Percentiles rank a stretch among this genome's conserved stretches.
Conservation (phyloP, 1,140 invertebrate species). For the Pogonomyrmex californicus region DNA sequence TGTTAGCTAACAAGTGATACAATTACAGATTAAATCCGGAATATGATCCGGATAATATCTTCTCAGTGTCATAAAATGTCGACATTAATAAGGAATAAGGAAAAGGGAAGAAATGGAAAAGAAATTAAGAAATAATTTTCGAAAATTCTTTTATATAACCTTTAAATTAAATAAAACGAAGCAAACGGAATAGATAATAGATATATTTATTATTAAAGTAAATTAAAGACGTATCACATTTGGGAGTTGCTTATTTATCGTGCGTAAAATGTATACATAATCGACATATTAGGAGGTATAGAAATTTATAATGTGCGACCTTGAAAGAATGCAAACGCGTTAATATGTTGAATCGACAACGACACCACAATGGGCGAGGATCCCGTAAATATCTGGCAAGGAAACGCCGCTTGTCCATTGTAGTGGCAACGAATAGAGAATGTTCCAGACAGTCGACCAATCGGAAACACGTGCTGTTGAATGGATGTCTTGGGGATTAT, state of each 20-base stretch:
- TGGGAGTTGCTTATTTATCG: neutral
- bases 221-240: neutral
- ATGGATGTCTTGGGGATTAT: constrained; percentile 74
- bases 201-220: neutral
- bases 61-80: neutral
- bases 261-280: neutral
- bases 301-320: neutral
- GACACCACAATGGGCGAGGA: constrained; percentile 78
- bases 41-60: neutral
- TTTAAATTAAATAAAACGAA: too few relatives aligned
- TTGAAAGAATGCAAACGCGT: neutral
- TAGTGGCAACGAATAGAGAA: constrained; percentile 41
- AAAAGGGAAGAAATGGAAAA: neutral
- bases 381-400: constrained; percentile 61
- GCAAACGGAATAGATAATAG: too few relatives aligned
- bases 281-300: neutral
- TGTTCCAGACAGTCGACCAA: constrained; percentile 37
- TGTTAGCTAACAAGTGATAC: too few relatives aligned
- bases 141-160: too few relatives aligned
- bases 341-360: constrained; percentile 77
- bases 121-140: neutral
- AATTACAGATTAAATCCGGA: neutral
- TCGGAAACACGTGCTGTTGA: constrained; percentile 77
- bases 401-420: constrained; percentile 73
- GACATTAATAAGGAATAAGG: neutral